Base-by-base conservation (phyloP, 2,113 vertebrate species). In the Cryptotis parvus region DNA sequence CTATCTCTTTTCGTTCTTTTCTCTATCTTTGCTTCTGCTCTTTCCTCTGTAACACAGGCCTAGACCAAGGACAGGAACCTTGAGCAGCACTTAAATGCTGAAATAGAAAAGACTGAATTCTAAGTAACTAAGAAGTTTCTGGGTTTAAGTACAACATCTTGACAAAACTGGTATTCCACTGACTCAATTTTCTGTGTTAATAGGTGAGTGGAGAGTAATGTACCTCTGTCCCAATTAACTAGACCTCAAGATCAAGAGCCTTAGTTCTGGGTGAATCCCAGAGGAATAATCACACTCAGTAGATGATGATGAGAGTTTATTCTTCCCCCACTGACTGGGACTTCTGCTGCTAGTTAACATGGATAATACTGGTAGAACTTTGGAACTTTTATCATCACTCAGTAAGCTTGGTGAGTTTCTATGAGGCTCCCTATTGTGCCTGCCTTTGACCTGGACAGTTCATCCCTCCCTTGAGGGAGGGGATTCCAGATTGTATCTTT, bases 1-100 rank as follows among this genome's bases (percentile, higher is more conserved):
- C 10, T 80, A 49, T 78, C n/a, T 61, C 76, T 49, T 77, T 29
- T 66, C 74, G 72, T 92, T 90, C 39, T 78, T 31, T 73, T 49
- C 24, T 8, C 22, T 80, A 26, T 82, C 39, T 65, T 58, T 85
- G 39, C 9, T 14, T 85, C 4, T 52, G 84, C 16, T 77, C 29
- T 85, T 6, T 77, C 29, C 82, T 6, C 35, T 78, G 18, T 63
- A 29, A 41, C 10, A 27, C 74, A 41, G 35, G n/a, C 65, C 58
- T 4, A 75, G 39, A 24, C 31, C 14, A 83, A 35, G 3, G 11
- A 37, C 4, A 61, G 24, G 20, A 45, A 39, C 12, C 4, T 35
- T 70, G 81, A 29, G 84, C 16, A 78, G 84, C 26, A 84, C 16
- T 2, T 70, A 16, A 33, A 49, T 75, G 8, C 58, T 70, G 11